phyloP scores from a whole-genome alignment of 1,140 invertebrate species.

The Zaprionus africanus region DNA sequence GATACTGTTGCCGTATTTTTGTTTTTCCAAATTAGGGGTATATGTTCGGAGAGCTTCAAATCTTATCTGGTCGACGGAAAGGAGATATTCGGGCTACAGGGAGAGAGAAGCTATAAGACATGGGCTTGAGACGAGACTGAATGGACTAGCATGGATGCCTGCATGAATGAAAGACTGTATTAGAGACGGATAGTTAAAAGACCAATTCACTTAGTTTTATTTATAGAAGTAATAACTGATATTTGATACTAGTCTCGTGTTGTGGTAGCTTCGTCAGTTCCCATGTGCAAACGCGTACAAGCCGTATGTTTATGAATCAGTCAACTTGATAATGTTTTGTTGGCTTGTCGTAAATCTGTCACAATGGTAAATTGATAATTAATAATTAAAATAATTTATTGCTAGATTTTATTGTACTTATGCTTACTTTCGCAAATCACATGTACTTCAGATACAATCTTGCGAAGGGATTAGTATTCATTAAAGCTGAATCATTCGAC shows the following conservation, averaged over 20 bases:
- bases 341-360: not conserved
- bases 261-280: too few species aligned
- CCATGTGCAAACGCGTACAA: too few species aligned
- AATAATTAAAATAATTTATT: not conserved
- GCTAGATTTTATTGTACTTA: not conserved
- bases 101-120: slow-evolving; percentile 4
- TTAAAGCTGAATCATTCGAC: not conserved
- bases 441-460: slow-evolving; percentile 1
- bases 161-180: not conserved
- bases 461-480: not conserved
- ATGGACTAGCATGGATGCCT: too few species aligned
- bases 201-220: not conserved
- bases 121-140: not conserved
- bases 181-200: not conserved
- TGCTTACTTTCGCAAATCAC: not conserved
- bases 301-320: not conserved
- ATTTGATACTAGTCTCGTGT: not conserved
- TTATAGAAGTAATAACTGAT: not conserved
- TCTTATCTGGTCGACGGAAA: slow-evolving; percentile 37
- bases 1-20: slow-evolving; percentile 33
- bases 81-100: slow-evolving; percentile 17
- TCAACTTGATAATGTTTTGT: not conserved
- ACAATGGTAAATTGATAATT: not conserved
- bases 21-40: slow-evolving; percentile 37
- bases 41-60: slow-evolving; percentile 34